phyloP scores from a whole-genome alignment of 92 coral and sea anemone genomes.

The Muricea muricata region DNA sequence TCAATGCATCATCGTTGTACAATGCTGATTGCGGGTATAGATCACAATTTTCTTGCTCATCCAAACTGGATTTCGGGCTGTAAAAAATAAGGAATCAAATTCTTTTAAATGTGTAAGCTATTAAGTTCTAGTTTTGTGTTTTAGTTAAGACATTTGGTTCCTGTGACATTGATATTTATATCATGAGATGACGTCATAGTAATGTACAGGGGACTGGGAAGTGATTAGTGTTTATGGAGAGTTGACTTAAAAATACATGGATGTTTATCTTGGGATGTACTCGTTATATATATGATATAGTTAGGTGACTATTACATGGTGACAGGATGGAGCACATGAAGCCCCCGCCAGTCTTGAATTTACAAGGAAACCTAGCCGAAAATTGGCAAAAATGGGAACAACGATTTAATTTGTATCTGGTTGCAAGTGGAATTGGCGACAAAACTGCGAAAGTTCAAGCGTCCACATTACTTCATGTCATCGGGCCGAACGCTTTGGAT shows the following conservation, averaged over 20 bases:
- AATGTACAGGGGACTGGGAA: no score
- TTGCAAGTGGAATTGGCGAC: constrained; percentile 4
- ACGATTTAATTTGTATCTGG: not conserved
- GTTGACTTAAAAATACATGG: no score
- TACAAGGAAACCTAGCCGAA: constrained; percentile 10
- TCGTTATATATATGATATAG: no score
- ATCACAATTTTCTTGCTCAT: no score
- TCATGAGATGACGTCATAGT: no score
- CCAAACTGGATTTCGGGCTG: not conserved
- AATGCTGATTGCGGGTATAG: not conserved
- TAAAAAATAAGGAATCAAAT: not conserved
- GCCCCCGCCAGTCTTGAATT: not conserved
- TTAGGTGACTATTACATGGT: constrained; percentile 39
- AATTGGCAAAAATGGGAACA: constrained; percentile 30
- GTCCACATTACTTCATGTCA: constrained; percentile 22
- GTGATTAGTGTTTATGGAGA: no score
- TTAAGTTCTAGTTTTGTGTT: not conserved
- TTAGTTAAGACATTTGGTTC: not conserved
- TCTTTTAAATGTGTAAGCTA: not conserved
- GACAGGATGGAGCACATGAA: constrained; percentile 18
- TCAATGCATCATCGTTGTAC: no score
- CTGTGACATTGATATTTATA: no score
- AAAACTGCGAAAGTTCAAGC: constrained; percentile 16
- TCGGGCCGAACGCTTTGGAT: constrained; percentile 45
- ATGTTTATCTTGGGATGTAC: no score